Evolutionary conservation across 2,797 vertebrate species (phyloP), one percentile per base, ranked within the genome.

Genomic region (Toxotes lorentzi): DNA sequence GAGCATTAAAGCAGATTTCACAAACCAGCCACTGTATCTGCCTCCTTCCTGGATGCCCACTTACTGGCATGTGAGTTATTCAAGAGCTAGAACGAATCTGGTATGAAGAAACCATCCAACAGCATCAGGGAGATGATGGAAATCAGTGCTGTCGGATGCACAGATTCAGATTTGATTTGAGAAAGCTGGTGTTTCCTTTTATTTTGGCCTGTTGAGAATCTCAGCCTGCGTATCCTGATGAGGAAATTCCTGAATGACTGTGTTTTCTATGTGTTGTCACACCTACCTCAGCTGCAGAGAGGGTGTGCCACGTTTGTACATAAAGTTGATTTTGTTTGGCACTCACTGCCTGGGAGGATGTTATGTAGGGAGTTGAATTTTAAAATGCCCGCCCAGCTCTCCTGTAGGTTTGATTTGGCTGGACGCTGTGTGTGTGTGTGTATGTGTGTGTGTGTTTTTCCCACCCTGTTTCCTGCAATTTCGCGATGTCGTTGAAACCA

Each of bases 11-110:
- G 69, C 81, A 38, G 40, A 84, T 88, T 90, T 89, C 90, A 93
- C 92, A 90, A 89, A 89, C 86, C 83, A 35, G 76, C 86, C 86
- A 83, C 86, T 92, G 88, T 90, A 87, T 85, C 79, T 81, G 77
- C 82, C 69, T 87, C 70, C 81, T 82, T 81, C 79, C 85, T 79
- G 69, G 65, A 78, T 75, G 53, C 61, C 11, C 7, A 7, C 54
- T 64, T 34, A 35, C 85, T 82, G 83, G 64, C 56, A 73, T 86
- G 80, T 79, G 79, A 80, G 74, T 89, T 79, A 80, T 27, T 24
- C 23, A 47, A 70, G 47, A 57, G 60, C 58, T 10, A 1, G n/a
- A 58, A 41, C 13, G 8, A 56, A 38, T 67, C 66, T 71, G 59
- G 58, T 30, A 35, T 53, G 50, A 68, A 76, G 60, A 38, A 66